Conservation (phyloP, 2,113 vertebrate species). For the Tinamus guttatus region DNA sequence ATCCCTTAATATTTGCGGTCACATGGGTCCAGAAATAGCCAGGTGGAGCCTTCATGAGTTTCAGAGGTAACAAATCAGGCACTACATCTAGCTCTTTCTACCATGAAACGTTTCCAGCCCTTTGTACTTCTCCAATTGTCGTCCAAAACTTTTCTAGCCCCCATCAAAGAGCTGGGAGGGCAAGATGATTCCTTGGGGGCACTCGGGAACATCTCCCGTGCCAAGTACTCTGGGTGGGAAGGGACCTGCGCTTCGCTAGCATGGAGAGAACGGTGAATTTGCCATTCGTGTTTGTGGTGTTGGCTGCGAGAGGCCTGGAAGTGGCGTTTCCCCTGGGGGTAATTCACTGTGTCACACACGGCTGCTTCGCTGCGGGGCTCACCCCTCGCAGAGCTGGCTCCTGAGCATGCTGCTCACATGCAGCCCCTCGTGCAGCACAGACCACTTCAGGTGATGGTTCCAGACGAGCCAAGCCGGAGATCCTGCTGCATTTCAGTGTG, state of each 20-base stretch:
- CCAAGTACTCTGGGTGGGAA: neutral
- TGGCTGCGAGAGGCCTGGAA: neutral
- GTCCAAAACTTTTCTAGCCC: neutral
- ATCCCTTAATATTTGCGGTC: neutral
- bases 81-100: neutral
- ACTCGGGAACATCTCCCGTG: neutral
- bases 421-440: neutral
- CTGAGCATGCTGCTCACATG: neutral
- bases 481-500: conserved; percentile 17
- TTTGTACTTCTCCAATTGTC: neutral
- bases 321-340: neutral
- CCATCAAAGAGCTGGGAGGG: neutral
- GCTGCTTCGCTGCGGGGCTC: neutral
- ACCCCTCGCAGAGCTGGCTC: neutral
- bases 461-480: neutral
- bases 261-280: neutral
- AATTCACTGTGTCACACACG: neutral
- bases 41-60: neutral
- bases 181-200: neutral
- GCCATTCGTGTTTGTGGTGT: neutral
- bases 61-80: neutral
- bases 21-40: neutral
- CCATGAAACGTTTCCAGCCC: neutral
- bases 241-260: neutral
- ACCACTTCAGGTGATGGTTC: neutral